A percentile compares a stretch with the other conserved stretches of the same genome.
phyloP scores from a whole-genome alignment of 2,888 invertebrate genomes.

The Epiblema foenella region DNA sequence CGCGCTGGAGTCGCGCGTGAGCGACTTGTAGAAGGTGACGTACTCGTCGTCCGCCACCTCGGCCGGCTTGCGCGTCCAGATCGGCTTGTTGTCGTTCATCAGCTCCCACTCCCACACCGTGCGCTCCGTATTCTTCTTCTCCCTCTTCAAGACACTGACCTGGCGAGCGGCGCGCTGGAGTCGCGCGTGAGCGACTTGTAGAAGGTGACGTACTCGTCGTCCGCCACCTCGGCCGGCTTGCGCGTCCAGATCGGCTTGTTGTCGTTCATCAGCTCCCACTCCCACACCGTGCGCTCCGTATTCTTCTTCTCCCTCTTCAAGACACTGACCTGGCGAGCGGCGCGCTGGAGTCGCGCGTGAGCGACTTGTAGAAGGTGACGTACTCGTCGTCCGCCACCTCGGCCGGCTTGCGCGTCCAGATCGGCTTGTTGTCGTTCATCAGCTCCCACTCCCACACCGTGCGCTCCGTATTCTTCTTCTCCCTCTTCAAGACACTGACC shows the following conservation, averaged over 20 bases:
- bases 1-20: constrained; percentile 94
- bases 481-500: too few species aligned
- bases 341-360: constrained; percentile 94
- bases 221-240: constrained; percentile 92
- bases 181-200: constrained; percentile 98
- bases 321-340: constrained; percentile 90
- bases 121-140: too few species aligned
- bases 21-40: constrained; percentile 96
- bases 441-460: constrained; percentile 99
- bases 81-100: constrained; percentile 98
- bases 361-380: constrained; percentile 96
- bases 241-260: constrained; percentile 99
- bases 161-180: constrained; percentile 91
- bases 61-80: constrained; percentile 96
- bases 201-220: constrained; percentile 97
- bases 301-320: too few species aligned
- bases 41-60: constrained; percentile 96
- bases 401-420: constrained; percentile 96
- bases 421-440: constrained; percentile 98
- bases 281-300: constrained; percentile 97
- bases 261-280: constrained; percentile 98
- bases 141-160: too few species aligned
- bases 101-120: constrained; percentile 99
- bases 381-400: constrained; percentile 96
- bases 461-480: too few species aligned